Evolutionary conservation across 2,797 vertebrate genomes (phyloP), one percentile per base, ranked within the genome.

Genomic region (Carapus acus): DNA sequence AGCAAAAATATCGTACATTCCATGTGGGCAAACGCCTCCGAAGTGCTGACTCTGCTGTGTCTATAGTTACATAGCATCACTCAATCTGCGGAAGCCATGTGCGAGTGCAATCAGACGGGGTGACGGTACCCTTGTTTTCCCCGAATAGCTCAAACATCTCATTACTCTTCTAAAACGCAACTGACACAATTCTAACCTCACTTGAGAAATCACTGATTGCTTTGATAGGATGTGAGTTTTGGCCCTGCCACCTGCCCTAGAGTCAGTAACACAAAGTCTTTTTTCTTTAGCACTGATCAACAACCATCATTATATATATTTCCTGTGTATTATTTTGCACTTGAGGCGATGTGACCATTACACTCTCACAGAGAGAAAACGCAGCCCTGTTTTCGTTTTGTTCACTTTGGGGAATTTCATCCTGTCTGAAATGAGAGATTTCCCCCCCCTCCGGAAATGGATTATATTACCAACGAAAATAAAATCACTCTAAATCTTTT

Each of bases 341-440:
- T 52, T 3, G 5, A 20, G 34, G 38, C 12, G 29, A 58, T 29
- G 22, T 9, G 31, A 42, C 51, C 17, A 58, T 29, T 43, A 21
- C 13, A 33, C 23, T 53, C 22, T 36, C 41, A 21, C 20, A 23
- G 42, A n/a, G 24, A 43, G 14, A 39, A 49, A 29, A n/a, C 3
- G 49, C 42, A 46, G 21, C 2, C 12, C 21, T 54, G 3, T 23
- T 51, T 29, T 23, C 29, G 38, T 52, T 46, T 54, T 41, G 24
- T 49, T 14, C 37, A 42, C 5, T 49, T 67, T 55, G 33, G 43
- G 39, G 4, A 52, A 64, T 54, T 48, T 53, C 24, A 44, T 39
- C 43, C 38, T 38, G 29, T 36, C n/a, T 44, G 49, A 65, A 60
- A 73, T 36, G 7, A n/a, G 46, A 69, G 42, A 42, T 4, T 12